These are phyloP conservation scores for Augochlora pura DNA, from an alignment of 1,140 invertebrate species.

Conservation along the genomic window DNA sequence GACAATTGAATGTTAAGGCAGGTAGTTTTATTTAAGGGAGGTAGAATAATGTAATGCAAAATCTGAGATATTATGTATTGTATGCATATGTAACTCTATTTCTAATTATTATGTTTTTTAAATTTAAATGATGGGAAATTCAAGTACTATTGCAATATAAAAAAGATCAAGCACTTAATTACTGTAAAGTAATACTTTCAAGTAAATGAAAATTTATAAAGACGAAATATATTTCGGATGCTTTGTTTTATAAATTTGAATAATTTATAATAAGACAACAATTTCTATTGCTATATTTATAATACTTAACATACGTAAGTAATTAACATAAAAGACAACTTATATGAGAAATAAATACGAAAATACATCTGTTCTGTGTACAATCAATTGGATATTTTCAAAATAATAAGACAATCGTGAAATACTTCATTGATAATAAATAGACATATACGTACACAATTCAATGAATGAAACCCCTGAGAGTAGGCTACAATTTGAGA, in stretches of 20 bases:
- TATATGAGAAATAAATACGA: background rate
- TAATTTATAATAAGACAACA: too few species aligned
- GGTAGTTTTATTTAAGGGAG: too few species aligned
- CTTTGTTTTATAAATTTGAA: background rate
- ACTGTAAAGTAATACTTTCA: too few species aligned
- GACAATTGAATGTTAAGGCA: too few species aligned
- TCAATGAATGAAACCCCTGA: background rate
- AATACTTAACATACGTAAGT: too few species aligned
- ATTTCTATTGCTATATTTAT: too few species aligned
- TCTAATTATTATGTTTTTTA: background rate
- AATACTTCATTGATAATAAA: background rate
- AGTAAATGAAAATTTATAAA: background rate
- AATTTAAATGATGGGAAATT: background rate
- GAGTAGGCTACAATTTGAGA: slow-evolving; percentile 12
- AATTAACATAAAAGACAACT: background rate
- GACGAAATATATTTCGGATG: background rate
- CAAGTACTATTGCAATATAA: too few species aligned
- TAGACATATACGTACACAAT: background rate
- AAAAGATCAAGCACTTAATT: too few species aligned
- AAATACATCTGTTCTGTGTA: background rate
- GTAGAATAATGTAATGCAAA: too few species aligned
- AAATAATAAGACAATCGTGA: background rate
- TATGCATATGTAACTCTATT: slow-evolving; percentile 24
- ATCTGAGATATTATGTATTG: too few species aligned
- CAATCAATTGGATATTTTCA: background rate